Conservation (phyloP, 2,888 invertebrate genomes). For the Drosophila suboccidentalis region DNA sequence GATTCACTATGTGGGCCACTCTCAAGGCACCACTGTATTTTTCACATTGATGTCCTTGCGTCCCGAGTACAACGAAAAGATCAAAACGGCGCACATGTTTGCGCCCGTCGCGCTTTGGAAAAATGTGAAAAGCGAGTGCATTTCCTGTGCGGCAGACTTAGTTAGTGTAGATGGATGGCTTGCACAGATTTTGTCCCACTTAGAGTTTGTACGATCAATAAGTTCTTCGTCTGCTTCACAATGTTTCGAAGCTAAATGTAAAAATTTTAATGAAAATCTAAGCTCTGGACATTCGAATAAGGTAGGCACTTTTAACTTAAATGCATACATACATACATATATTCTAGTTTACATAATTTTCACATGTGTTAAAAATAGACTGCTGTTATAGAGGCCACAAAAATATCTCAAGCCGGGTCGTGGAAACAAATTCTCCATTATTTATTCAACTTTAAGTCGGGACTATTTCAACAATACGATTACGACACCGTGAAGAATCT, state of each 20-base stretch:
- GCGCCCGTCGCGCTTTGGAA: constrained; percentile 86
- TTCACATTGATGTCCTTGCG: constrained; percentile 72
- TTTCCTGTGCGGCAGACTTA: background rate
- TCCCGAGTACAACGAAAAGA: constrained; percentile 78
- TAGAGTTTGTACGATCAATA: constrained; percentile 86
- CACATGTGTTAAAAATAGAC: constrained; percentile 48
- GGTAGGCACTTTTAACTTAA: background rate
- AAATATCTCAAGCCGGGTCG: constrained; percentile 72
- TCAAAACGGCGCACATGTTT: constrained; percentile 79
- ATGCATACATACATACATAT: constrained; percentile 66
- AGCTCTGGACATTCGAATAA: background rate
- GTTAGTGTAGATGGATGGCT: constrained; percentile 79
- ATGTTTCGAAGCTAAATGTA: background rate
- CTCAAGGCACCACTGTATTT: constrained; percentile 80
- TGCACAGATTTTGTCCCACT: constrained; percentile 76
- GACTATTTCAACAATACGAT: constrained; percentile 71
- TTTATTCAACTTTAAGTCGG: constrained; percentile 68
- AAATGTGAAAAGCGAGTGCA: constrained; percentile 85
- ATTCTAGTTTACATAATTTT: background rate
- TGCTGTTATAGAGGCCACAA: constrained; percentile 36
- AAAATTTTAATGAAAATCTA: background rate
- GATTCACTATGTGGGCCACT: constrained; percentile 82
- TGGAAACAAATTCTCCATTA: constrained; percentile 79
- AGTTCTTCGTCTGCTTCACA: background rate
- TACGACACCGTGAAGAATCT: constrained; percentile 59